Evolutionary conservation across 2,888 invertebrate genomes (phyloP).

Genomic region (Scaptodrosophila latifasciaeformis): DNA sequence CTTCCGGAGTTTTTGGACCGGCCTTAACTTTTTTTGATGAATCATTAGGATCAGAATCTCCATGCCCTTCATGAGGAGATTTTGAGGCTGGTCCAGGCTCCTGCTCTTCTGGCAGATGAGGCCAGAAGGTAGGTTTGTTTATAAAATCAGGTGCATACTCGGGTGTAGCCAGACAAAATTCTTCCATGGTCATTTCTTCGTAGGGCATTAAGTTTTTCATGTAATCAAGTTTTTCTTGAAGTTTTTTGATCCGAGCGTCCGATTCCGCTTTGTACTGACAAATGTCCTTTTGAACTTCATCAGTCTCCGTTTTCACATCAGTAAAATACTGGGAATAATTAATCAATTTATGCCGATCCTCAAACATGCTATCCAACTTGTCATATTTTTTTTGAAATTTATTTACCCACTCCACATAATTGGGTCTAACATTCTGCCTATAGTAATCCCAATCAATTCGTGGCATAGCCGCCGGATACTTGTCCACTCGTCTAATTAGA

Average conservation of each 20-base stretch:
- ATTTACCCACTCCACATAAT: conserved; percentile 86
- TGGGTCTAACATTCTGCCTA: conserved; percentile 79
- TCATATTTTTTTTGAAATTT: conserved; percentile 87
- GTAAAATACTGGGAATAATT: conserved; percentile 61
- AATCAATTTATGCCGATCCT: conserved; percentile 41
- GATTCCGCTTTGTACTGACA: conserved; percentile 51
- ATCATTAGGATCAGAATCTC: no score
- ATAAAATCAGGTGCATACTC: conserved; percentile 81
- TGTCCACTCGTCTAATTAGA: conserved; percentile 47
- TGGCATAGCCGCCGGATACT: conserved; percentile 81
- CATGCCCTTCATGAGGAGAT: no score
- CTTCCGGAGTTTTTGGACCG: no score
- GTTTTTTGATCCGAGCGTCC: conserved; percentile 69
- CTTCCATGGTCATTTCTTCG: conserved; percentile 89
- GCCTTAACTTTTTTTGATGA: no score
- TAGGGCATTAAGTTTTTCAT: conserved; percentile 82
- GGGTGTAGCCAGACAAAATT: conserved; percentile 83
- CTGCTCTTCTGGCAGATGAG: conserved; percentile 84
- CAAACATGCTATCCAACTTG: conserved; percentile 50
- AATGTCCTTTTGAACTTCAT: conserved; percentile 76
- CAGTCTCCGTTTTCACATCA: conserved; percentile 80
- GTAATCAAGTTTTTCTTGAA: conserved; percentile 79
- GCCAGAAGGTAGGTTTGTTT: conserved; percentile 88
- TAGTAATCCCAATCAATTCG: conserved; percentile 89
- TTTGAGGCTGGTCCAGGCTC: conserved; percentile 50